phyloP scores from a whole-genome alignment of 1,140 invertebrate species.

The Antheraea mylitta region DNA sequence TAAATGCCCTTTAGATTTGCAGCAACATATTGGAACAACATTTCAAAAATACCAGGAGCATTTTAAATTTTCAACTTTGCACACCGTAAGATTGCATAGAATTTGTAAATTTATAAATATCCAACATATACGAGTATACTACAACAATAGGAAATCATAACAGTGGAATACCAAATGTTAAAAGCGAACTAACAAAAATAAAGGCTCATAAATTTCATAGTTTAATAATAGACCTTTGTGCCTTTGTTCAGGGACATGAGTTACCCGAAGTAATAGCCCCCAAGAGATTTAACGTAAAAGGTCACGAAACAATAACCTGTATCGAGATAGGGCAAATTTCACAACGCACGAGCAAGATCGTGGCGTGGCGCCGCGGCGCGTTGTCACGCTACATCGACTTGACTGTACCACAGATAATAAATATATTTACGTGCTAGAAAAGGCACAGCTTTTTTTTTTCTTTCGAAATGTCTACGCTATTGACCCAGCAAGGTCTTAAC shows the following conservation, averaged over 20 bases:
- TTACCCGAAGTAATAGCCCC: conserved; percentile 35
- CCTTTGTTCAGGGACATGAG: conserved; percentile 29
- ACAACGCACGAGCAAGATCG: conserved; percentile 33
- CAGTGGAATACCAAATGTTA: background rate
- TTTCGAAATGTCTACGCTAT: too few species aligned
- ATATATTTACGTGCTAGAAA: background rate
- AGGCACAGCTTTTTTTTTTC: too few species aligned
- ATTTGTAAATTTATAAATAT: background rate
- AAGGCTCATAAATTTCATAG: conserved; percentile 32
- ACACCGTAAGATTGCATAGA: too few species aligned
- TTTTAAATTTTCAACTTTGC: too few species aligned
- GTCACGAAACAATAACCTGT: conserved; percentile 58
- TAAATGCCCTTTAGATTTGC: too few species aligned
- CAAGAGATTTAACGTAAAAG: conserved; percentile 43
- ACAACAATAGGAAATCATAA: background rate
- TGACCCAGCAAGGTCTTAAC: too few species aligned
- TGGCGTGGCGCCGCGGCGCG: conserved; percentile 30
- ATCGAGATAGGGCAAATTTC: conserved; percentile 40
- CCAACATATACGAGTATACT: background rate
- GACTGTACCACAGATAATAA: background rate
- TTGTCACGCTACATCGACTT: conserved; percentile 34
- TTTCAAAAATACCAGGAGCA: too few species aligned
- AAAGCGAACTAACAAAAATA: background rate
- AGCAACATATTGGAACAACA: too few species aligned
- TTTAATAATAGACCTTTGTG: conserved; percentile 25